Evolutionary conservation across 2,888 invertebrate genomes (phyloP).

Genomic region (Aleiodes alternator): DNA sequence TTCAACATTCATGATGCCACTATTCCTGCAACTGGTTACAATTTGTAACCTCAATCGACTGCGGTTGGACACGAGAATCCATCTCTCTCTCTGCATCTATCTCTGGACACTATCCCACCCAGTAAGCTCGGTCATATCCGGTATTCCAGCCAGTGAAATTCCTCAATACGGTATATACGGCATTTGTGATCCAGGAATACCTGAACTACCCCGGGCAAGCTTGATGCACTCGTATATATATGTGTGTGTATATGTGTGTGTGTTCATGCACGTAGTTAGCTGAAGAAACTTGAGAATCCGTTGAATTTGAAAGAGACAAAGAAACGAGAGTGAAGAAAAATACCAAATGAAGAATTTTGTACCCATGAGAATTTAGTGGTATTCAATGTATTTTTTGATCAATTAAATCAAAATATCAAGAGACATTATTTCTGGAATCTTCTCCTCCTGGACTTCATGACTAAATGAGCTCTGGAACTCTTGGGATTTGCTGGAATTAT

Average conservation of each 20-base stretch:
- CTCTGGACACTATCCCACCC: neutral
- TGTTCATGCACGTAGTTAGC: neutral
- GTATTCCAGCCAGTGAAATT: slow-evolving; percentile 9
- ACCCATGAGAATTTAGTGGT: no score
- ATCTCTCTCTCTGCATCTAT: neutral
- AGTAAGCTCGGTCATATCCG: neutral
- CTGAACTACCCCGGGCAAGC: neutral
- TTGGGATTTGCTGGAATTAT: no score
- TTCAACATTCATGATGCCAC: slow-evolving; percentile 1
- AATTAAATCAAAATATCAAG: no score
- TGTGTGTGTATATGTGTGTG: neutral
- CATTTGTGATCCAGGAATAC: slow-evolving; percentile 43
- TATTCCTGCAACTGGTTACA: neutral
- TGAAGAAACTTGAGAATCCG: neutral
- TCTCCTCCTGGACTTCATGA: no score
- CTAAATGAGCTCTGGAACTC: no score
- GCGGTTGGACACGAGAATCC: neutral
- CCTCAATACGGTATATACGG: slow-evolving; percentile 24
- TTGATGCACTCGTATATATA: no score
- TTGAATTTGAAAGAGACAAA: neutral
- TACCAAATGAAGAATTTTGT: no score
- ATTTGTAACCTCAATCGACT: neutral
- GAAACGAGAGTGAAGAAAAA: no score
- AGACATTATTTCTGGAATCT: no score
- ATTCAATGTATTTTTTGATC: no score